A percentile compares a stretch with the other conserved stretches of the same genome.
phyloP scores from a whole-genome alignment of 2,113 vertebrate genomes.

The Illadopsis cleaveri region DNA sequence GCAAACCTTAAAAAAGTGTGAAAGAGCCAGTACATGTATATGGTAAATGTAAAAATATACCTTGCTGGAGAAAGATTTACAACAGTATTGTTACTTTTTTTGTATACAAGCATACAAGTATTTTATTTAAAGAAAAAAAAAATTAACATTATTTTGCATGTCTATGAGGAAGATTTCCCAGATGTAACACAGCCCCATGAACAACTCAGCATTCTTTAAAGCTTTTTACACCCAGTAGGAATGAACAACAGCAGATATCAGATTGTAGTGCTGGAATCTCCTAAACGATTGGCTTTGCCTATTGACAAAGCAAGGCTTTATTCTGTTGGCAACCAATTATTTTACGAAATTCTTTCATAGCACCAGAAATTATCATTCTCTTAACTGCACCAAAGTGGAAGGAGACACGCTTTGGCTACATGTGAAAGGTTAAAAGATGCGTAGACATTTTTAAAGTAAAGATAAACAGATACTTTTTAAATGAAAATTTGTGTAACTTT shows the following conservation, averaged over 20 bases:
- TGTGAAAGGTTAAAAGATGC: neutral
- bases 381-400: neutral
- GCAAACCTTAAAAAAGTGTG: neutral
- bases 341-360: neutral
- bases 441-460: neutral
- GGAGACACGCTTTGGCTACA: neutral
- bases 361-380: neutral
- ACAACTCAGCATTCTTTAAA: neutral
- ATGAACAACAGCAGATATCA: neutral
- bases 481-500: neutral
- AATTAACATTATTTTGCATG: neutral
- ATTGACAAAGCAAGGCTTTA: neutral
- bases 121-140: accelerated
- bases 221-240: neutral
- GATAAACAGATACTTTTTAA: neutral
- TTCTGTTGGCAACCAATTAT: neutral
- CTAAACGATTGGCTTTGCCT: neutral
- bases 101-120: neutral
- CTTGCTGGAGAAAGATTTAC: neutral
- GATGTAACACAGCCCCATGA: neutral
- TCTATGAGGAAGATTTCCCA: neutral
- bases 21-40: neutral
- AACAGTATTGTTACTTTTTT: neutral
- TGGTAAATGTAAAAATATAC: neutral
- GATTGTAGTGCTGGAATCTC: neutral